Base-by-base conservation (phyloP, 1,140 invertebrate species). In the Mylabris phalerata region DNA sequence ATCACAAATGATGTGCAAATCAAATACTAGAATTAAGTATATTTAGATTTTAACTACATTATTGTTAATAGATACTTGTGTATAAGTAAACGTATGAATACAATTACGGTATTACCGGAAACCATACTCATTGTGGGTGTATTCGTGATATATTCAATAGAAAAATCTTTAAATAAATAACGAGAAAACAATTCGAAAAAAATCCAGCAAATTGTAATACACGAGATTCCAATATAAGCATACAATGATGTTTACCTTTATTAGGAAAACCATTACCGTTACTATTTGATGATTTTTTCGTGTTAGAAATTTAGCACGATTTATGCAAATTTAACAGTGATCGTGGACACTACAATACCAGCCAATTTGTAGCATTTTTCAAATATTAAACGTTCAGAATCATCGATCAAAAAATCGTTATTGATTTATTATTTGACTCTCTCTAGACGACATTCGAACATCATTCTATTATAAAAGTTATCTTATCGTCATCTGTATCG, bases 221-320 rank as follows among this genome's bases (percentile, higher is more conserved):
- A 50, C 32, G 4, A 61, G 59, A 61, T 61, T 61, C 59, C 59
- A 61, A 61, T 61, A 61, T 61, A 57, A 61, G 59, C 59, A 57
- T 57, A 61, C 59, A 61, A 61, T 61, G 52, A 61, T 48, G 43
- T 52, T 39, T 56, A 56, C 48, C 52, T 61, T 56, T 61, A 61
- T 61, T 61, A 48, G 52, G 52, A 56, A 32, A 32, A 51, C 45
- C 46, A 61, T 50, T 54, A 61, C 59, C 59, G 59, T 61, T 61
- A 61, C 10, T 13, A 46, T 50, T 46, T 46, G 44, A 48, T 27
- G 32, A 47, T 61, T 61, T 57, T 61, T 50, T 39, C 44, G 25
- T 32, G 32, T 32, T 32, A 5, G 32, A 13, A 54, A 32, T 56
- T 50, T 50, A 27, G 52, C 59, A 61, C 59, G 59, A 54, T 61